Evolutionary conservation across 1,140 invertebrate genomes (phyloP).

Genomic region (Drosophila dunni): DNA sequence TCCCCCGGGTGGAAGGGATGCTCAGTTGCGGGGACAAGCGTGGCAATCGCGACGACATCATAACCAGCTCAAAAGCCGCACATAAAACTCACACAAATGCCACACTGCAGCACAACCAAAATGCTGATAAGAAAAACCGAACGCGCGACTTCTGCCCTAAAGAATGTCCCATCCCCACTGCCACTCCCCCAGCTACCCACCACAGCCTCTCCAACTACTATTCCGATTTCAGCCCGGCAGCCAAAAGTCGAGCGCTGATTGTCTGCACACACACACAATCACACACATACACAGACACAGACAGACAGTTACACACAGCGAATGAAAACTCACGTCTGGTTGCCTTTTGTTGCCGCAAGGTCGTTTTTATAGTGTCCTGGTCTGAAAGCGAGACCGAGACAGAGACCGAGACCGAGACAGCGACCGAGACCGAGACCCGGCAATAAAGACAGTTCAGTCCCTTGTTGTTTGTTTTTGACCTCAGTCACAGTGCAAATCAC

Average conservation of each 20-base stretch:
- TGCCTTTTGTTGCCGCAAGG: conserved; percentile 77
- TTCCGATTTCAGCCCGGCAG: conserved; percentile 25
- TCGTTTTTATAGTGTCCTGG: conserved; percentile 76
- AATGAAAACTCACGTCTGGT: conserved; percentile 47
- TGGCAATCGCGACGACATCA: conserved; percentile 68
- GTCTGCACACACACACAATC: conserved; percentile 41
- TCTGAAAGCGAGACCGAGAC: conserved; percentile 18
- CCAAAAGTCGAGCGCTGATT: conserved; percentile 63
- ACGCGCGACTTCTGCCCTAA: conserved; percentile 47
- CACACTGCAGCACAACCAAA: conserved; percentile 76
- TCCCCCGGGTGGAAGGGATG: not conserved
- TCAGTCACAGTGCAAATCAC: conserved; percentile 67
- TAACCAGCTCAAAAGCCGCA: conserved; percentile 80
- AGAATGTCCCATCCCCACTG: conserved; percentile 2
- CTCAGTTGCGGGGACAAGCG: not conserved
- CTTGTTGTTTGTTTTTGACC: conserved; percentile 73
- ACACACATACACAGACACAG: conserved; percentile 20
- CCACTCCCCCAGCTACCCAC: not conserved
- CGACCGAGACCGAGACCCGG: conserved; percentile 9
- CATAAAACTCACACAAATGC: conserved; percentile 80
- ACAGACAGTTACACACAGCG: conserved; percentile 5
- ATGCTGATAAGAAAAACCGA: conserved; percentile 72
- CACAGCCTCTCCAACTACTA: not conserved
- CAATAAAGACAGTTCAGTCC: conserved; percentile 48
- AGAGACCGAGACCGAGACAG: not conserved